These are phyloP conservation scores for Odocoileus virginianus DNA, from an alignment of 2,113 vertebrate species.

Conservation along the genomic window DNA sequence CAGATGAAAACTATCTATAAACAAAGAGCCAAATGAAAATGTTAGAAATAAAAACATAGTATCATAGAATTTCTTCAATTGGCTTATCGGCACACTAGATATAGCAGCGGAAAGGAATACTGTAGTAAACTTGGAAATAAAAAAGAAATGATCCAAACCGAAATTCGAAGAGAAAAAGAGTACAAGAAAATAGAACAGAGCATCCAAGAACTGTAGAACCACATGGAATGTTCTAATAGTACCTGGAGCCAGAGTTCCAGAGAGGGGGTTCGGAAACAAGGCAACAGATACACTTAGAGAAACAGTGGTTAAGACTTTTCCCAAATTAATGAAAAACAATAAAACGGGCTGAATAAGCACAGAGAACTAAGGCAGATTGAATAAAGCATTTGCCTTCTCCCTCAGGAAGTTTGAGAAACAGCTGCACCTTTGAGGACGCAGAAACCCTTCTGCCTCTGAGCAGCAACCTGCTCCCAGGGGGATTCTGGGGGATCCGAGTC, in stretches of 20 bases:
- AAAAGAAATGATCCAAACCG: neutral
- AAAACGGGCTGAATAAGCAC: neutral
- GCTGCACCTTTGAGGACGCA: neutral
- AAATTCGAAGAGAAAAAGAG: neutral
- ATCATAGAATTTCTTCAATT: neutral
- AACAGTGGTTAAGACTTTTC: neutral
- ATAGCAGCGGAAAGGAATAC: neutral
- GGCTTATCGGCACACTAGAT: neutral
- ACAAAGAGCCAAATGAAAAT: neutral
- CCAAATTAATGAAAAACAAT: neutral
- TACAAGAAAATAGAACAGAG: neutral
- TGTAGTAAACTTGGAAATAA: neutral
- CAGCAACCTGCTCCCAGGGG: neutral
- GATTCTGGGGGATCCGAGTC: constrained; percentile 24
- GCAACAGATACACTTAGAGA: neutral
- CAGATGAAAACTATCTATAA: neutral
- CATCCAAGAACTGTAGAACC: neutral
- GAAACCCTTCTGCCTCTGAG: neutral
- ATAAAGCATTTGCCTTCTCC: neutral
- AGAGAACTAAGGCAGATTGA: neutral
- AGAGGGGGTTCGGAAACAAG: neutral
- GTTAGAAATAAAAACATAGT: neutral
- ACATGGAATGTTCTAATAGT: neutral
- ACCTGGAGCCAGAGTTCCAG: neutral
- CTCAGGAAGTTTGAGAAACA: neutral